Evolutionary conservation across 2,888 invertebrate genomes (phyloP), one percentile per base, ranked within the genome.

Genomic region (Blera fallax): DNA sequence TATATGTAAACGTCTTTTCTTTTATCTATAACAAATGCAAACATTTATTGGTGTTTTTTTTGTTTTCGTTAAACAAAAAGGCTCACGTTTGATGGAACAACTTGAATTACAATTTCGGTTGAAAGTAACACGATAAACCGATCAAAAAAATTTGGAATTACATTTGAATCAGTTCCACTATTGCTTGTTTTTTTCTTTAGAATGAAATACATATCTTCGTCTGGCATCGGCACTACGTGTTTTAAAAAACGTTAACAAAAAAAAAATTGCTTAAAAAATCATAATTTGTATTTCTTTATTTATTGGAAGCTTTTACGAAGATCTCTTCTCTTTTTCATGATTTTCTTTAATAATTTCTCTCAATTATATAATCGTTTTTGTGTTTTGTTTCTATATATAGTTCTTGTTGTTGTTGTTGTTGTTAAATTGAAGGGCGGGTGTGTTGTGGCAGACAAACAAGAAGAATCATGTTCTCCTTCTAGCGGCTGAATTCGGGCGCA

Each of bases 401-500:
- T 85, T 80, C 76, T 80, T 84, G 79, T 74, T 84, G 84, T 88
- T 87, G 78, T 62, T 79, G 82, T 88, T 87, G 69, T 88, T 87
- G 80, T 87, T 89, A 85, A 87, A 89, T 90, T 91, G 89, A 90
- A 91, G 91, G 91, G 91, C 91, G 91, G 91, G 91, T 91, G 91
- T 91, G 87, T 84, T 84, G 91, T 91, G 91, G 91, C 91, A 91
- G 91, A 91, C 91, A 91, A 91, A 90, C 90, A 90, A 84, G 84
- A 84, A 84, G 79, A 84, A 84, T 89, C 90, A 87, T 82, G 88
- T 88, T 88, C 88, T 88, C 88, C 85, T 89, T 89, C 89, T 91
- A 92, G 89, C 91, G 92, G 87, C 90, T 90, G 88, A 92, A 92
- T 88, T 92, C 92, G 43, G 90, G 91, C 89, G 91, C 90, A 89